Conservation (phyloP, 2,888 invertebrate genomes). For the Amblyjoppa fuscipennis region DNA sequence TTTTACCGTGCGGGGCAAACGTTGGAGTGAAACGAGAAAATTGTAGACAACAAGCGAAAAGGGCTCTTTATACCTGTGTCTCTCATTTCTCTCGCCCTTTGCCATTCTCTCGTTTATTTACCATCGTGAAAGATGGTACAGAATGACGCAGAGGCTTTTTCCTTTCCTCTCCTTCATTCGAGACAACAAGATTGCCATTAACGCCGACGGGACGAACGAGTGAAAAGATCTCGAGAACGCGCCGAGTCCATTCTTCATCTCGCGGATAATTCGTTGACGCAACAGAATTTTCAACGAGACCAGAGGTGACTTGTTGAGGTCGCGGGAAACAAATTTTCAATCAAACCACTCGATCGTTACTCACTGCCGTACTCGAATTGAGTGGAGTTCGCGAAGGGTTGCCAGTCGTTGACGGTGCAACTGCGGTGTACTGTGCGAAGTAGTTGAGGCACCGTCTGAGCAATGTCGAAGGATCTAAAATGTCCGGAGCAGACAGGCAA, state of each 20-base stretch:
- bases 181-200: not conserved
- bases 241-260: not conserved
- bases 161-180: constrained; percentile 8
- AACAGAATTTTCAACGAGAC: constrained; percentile 14
- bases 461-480: constrained; percentile 30
- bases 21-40: constrained; percentile 50
- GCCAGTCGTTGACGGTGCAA: not conserved
- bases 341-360: constrained; percentile 29
- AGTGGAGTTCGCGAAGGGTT: not conserved
- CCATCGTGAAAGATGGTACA: constrained; percentile 62
- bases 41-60: constrained; percentile 61
- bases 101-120: constrained; percentile 18
- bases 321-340: constrained; percentile 33
- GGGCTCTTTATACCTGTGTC: constrained; percentile 48
- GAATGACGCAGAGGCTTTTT: constrained; percentile 33
- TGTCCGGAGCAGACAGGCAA: constrained; percentile 57
- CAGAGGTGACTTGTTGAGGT: not conserved
- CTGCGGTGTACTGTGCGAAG: not conserved
- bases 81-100: constrained; percentile 40
- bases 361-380: not conserved
- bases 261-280: constrained; percentile 11
- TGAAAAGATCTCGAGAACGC: not conserved
- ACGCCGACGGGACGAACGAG: not conserved
- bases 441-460: constrained; percentile 18
- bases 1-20: not conserved